phyloP scores from a whole-genome alignment of 2,797 vertebrate species.

The Mergus octosetaceus region DNA sequence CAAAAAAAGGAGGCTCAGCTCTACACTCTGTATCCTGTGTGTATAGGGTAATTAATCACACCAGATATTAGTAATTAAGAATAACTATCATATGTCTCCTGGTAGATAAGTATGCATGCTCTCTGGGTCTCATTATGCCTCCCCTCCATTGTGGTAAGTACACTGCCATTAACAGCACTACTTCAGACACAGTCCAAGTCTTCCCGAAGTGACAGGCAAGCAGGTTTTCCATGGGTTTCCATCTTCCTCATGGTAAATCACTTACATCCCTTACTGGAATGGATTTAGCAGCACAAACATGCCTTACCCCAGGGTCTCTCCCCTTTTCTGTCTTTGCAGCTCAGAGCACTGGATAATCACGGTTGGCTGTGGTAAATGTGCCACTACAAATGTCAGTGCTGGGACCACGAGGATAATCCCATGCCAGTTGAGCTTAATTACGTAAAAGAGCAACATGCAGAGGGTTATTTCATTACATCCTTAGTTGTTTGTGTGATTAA shows the following conservation, averaged over 20 bases:
- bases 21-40: neutral
- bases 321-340: neutral
- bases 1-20: neutral
- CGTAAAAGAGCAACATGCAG: neutral
- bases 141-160: rapidly evolving
- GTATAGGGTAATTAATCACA: neutral
- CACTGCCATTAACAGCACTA: rapidly evolving
- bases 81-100: neutral
- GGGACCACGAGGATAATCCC: neutral
- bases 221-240: neutral
- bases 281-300: neutral
- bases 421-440: neutral
- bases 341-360: neutral
- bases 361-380: neutral
- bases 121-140: neutral
- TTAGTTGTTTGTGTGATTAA: neutral
- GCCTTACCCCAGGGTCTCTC: neutral
- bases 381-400: neutral
- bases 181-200: neutral
- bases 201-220: neutral
- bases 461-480: neutral
- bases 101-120: neutral
- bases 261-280: neutral
- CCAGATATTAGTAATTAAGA: neutral
- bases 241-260: neutral